These are phyloP conservation scores for Catharus minimus DNA, from an alignment of 2,113 vertebrate genomes.

Conservation along the genomic window DNA sequence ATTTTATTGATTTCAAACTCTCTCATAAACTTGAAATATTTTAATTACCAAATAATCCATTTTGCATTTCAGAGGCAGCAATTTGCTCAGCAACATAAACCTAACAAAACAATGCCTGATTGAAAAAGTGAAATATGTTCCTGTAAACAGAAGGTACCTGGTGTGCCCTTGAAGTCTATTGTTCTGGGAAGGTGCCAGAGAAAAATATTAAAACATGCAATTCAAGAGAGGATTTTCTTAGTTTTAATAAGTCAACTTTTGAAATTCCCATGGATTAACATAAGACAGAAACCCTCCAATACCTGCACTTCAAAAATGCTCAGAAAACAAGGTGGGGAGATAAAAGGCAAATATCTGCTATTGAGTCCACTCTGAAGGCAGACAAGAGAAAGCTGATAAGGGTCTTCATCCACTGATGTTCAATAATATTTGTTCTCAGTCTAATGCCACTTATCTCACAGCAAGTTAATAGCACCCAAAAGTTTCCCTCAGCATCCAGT, in stretches of 20 bases:
- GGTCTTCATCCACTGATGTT: not conserved
- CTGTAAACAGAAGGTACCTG: not conserved
- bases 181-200: not conserved
- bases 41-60: conserved; percentile 48
- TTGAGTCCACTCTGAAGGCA: not conserved
- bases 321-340: not conserved
- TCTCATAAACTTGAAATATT: conserved; percentile 47
- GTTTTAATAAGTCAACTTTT: not conserved
- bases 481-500: not conserved
- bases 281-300: not conserved
- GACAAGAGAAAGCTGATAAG: not conserved
- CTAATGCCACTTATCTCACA: not conserved
- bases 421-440: not conserved
- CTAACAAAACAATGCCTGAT: not conserved
- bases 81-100: conserved; percentile 14
- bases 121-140: conserved; percentile 4
- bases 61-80: conserved; percentile 15
- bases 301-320: not conserved
- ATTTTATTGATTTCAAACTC: conserved; percentile 22
- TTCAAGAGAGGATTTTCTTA: not conserved
- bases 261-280: not conserved
- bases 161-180: not conserved
- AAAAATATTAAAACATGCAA: not conserved
- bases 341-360: not conserved
- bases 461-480: not conserved